Base-by-base conservation (phyloP, 2,113 vertebrate genomes). In the Eulemur rufifrons region DNA sequence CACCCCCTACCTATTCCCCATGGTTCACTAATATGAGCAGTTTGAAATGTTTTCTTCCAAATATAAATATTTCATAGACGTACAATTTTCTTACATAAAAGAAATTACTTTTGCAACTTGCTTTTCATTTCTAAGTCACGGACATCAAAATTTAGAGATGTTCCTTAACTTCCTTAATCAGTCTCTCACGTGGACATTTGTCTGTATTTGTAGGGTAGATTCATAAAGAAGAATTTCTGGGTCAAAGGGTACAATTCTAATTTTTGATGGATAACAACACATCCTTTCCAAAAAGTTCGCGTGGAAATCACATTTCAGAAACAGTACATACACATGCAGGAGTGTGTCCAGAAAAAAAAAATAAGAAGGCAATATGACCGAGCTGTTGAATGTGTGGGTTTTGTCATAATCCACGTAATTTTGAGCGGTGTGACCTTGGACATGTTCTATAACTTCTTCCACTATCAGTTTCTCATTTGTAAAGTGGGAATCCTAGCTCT, bases 51-150 rank as follows among this genome's bases (percentile, higher is more conserved):
- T 94, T 96, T 96, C 50, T 83, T 86, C 50, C 52, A 69, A 83
- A 76, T 39, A 56, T 37, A 93, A 80, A 87, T n/a, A 86, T 94
- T 86, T 94, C 74, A 74, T 47, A 95, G 32, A 76, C n/a, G 47
- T 59, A 45, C 74, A 34, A 95, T 93, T 91, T 95, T 80, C 71
- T 96, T 84, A 32, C 20, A 86, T 78, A 84, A 76, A 86, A 25
- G 5, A 76, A 69, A 82, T 68, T 23, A 78, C 59, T 90, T 91
- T 77, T 78, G 18, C 14, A 68, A 69, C 39, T 85, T n/a, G 61
- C 6, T 94, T 95, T 93, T 85, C 17, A 47, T 47, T 93, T 92
- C 71, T 92, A 85, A 88, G 45, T 78, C 34, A 77, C 4, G 18
- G 37, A 78, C n/a, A 29, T 88, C 42, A 61, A 80, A 86, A 87